Percentiles rank a stretch among this genome's conserved stretches.
Conservation (phyloP, 53 echinoderm and acorn worm species). For the Luidia sarsii region DNA sequence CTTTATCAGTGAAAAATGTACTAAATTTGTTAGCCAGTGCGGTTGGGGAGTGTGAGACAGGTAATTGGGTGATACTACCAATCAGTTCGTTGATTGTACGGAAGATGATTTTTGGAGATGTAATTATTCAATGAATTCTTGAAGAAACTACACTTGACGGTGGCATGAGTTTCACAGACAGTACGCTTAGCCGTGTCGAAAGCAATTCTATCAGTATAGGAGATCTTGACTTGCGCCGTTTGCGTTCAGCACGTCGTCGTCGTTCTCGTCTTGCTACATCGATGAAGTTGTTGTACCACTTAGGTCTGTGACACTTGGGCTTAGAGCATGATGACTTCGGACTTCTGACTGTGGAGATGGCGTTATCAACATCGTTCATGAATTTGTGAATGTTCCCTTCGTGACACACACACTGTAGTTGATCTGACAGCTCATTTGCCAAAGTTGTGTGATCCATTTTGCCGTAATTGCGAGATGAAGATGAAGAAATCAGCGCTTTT, state of each 20-base stretch:
- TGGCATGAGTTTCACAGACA: too few species aligned
- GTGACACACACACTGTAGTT: background rate
- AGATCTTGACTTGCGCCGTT: slow-evolving; percentile 18
- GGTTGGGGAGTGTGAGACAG: too few species aligned
- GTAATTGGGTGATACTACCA: too few species aligned
- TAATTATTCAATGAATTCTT: too few species aligned
- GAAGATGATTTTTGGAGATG: too few species aligned
- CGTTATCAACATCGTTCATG: slow-evolving; percentile 5
- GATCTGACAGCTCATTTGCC: slow-evolving; percentile 4
- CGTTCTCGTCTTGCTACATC: slow-evolving; percentile 1
- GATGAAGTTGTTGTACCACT: slow-evolving; percentile 15
- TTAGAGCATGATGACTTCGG: background rate
- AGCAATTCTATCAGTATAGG: too few species aligned
- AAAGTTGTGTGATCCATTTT: background rate
- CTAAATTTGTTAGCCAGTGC: too few species aligned
- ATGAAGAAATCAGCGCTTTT: background rate
- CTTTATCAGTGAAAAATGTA: too few species aligned
- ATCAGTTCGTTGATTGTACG: too few species aligned
- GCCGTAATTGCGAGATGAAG: background rate
- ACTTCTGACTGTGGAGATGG: slow-evolving; percentile 1
- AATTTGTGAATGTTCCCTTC: background rate
- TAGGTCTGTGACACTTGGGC: background rate
- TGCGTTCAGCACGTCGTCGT: slow-evolving; percentile 27
- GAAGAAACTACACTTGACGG: too few species aligned
- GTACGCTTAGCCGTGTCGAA: too few species aligned